Evolutionary conservation across 1,140 invertebrate species (phyloP), one percentile per base, ranked within the genome.

Genomic region (Bathynomus jamesi): DNA sequence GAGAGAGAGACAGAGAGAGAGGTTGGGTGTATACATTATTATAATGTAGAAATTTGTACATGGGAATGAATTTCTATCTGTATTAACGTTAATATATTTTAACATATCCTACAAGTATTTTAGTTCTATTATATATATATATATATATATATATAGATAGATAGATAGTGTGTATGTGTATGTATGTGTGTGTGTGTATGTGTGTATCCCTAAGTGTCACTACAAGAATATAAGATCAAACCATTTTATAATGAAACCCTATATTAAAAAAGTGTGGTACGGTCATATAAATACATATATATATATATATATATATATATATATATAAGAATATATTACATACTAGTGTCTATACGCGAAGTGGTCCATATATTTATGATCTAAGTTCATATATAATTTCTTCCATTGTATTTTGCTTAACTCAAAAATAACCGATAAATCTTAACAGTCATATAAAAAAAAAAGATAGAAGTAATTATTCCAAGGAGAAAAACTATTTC

Each of bases 101-200:
- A 2, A 2, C 21, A 53, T n/a, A 17, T 2, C 2, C 1, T 53
- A 53, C n/a, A n/a, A n/a, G n/a, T 53, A 53, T 53, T 17, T 17
- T 53, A 40, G 7, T 8, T 40, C 7, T 40, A 40, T 40, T 8
- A 40, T 40, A 40, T 40, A 40, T 40, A 40, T 40, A 40, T 40
- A 40, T 40, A 40, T 40, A 40, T 40, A 40, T 40, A 40, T 25
- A 64, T 0, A 64, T 64, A 28, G 4, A 28, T 64, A 27, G 24
- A 64, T 64, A 28, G 3, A 24, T 64, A 28, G 24, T 24, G 24
- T 17, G 17, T 27, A 27, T 30, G 27, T 32, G 27, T 29, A 69
- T 61, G 29, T 62, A 69, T 69, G 31, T 4, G 63, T 28, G 31
- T 62, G 28, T 69, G 29, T 69, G 32, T 62, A 62, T 61, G 31